Evolutionary conservation across 2,797 vertebrate genomes (phyloP), one percentile per base, ranked within the genome.

Genomic region (Mareca penelope): DNA sequence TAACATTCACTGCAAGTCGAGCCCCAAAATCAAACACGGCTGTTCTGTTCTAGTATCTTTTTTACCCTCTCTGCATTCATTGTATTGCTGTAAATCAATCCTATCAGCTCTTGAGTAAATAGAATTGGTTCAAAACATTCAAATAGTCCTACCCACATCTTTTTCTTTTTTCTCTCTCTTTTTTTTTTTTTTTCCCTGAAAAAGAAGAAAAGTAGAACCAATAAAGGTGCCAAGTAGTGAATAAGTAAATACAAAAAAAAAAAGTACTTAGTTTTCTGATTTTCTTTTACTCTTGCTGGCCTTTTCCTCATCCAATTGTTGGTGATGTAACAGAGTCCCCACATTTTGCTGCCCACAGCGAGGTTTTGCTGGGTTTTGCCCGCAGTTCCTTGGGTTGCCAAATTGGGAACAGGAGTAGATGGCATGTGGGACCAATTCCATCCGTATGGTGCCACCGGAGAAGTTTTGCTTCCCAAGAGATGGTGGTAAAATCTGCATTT

Each of bases 371-470:
- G 61, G 19, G 1, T 35, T 91, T 83, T 70, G 4, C 10, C 61
- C 48, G 48, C 52, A 15, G 5, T 1, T 14, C 60, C 17, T 3
- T 1, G 8, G 22, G 19, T 17, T 22, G 46, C 23, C 2, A 7
- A 48, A 24, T 13, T 24, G n/a, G 29, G 44, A 56, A 57, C 3
- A 50, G 21, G 16, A 63, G 5, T 1, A 0, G 29, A 15, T 12
- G 40, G 57, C n/a, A 60, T 0, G 0, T 4, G 55, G 0, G 82
- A 53, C 31, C 29, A 22, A 3, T 5, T 31, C 33, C 21, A 4
- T 16, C 42, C 39, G 9, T 37, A 48, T 1, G 1, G 21, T 2
- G 17, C 29, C 3, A 0, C 1, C 0, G 0, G 37, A n/a, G 50
- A 44, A 15, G 57, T 3, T 80, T 63, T 73, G n/a, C 22, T 89